Evolutionary conservation across 2,113 vertebrate species (phyloP).

Genomic region (Coturnix japonica): DNA sequence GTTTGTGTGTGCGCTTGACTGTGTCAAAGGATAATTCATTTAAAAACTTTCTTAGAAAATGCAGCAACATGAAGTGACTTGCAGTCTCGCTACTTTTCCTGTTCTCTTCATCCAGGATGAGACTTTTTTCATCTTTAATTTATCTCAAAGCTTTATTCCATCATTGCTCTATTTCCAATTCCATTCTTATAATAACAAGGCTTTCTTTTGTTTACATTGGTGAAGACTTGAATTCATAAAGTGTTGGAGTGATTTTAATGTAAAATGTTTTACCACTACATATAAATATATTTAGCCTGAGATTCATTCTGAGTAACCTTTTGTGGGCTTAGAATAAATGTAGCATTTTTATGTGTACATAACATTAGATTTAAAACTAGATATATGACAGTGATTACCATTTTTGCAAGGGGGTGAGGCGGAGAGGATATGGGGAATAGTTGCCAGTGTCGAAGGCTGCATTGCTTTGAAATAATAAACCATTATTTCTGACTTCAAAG

Average conservation of each 20-base stretch:
- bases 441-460: background rate
- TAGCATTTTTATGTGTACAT: constrained; percentile 29
- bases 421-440: background rate
- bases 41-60: constrained; percentile 24
- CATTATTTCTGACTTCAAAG: constrained; percentile 34
- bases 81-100: background rate
- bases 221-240: constrained; percentile 55
- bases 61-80: background rate
- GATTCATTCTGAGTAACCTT: constrained; percentile 46
- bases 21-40: constrained; percentile 39
- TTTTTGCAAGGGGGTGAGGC: background rate
- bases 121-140: constrained; percentile 43
- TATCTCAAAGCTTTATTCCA: constrained; percentile 50
- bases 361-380: constrained; percentile 50
- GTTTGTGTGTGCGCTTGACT: background rate
- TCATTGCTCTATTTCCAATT: constrained; percentile 39
- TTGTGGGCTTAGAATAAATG: constrained; percentile 37
- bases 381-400: background rate
- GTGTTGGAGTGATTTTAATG: constrained; percentile 41
- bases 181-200: constrained; percentile 30
- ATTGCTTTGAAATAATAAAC: constrained; percentile 34
- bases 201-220: constrained; percentile 59
- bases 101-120: background rate
- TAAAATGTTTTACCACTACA: constrained; percentile 50
- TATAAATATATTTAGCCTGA: constrained; percentile 64